Evolutionary conservation across 1,140 invertebrate genomes (phyloP).

Genomic region (Rhynchophorus ferrugineus): DNA sequence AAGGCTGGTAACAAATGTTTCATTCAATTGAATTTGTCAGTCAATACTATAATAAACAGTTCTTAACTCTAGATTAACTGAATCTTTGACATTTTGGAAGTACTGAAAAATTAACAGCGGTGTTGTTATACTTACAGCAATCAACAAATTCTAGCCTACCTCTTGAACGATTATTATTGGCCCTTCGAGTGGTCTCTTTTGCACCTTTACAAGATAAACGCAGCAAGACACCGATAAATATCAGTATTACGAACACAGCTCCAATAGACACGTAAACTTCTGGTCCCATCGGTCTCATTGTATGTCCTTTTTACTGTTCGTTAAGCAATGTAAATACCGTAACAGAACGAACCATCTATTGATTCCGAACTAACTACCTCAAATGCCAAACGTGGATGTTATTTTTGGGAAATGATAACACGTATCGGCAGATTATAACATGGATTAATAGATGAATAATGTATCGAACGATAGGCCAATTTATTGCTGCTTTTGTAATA

Average conservation of each 20-base stretch:
- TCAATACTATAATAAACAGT: too few species aligned
- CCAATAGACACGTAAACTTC: neutral
- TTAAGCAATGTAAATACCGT: too few species aligned
- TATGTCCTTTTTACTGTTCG: too few species aligned
- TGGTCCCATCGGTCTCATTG: too few species aligned
- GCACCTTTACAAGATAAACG: neutral
- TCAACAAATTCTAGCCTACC: neutral
- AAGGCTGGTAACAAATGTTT: too few species aligned
- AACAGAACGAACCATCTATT: neutral
- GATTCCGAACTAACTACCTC: neutral
- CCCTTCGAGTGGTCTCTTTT: neutral
- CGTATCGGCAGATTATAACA: neutral
- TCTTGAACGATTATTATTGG: too few species aligned
- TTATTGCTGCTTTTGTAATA: neutral
- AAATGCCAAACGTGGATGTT: neutral
- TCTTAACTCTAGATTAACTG: too few species aligned
- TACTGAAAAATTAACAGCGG: too few species aligned
- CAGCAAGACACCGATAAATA: neutral
- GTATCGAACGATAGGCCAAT: neutral
- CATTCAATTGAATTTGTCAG: too few species aligned
- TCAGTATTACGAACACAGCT: neutral
- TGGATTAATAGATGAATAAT: neutral
- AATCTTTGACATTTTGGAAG: too few species aligned
- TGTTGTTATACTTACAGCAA: neutral
- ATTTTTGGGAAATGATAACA: neutral